Percentiles rank a stretch among this genome's conserved stretches.
These are phyloP conservation scores for Hippocampus kuda DNA, from an alignment of 2,797 vertebrate species.

Conservation along the genomic window DNA sequence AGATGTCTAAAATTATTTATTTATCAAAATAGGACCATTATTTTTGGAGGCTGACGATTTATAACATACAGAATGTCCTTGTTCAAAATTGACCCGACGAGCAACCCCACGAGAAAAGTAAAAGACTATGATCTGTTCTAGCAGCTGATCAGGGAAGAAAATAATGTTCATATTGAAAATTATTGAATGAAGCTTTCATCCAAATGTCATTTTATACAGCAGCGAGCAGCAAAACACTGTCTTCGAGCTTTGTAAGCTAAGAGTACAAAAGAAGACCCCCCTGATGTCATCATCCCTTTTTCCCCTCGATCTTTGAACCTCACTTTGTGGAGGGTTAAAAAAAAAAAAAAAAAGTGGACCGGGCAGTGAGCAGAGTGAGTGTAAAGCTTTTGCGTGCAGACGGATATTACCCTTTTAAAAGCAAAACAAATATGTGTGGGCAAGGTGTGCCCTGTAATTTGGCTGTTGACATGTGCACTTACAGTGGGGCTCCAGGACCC, in stretches of 20 bases:
- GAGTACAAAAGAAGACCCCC: slow-evolving; percentile 1
- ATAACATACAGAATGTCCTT: too few relatives aligned
- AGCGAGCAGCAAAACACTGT: too few relatives aligned
- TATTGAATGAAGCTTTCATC: too few relatives aligned
- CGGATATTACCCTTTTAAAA: slow-evolving; percentile 59
- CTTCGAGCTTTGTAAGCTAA: not conserved
- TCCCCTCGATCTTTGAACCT: slow-evolving; percentile 49
- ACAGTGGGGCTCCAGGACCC: slow-evolving; percentile 56
- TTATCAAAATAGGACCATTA: too few relatives aligned
- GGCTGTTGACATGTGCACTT: slow-evolving; percentile 67
- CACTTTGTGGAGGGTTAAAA: slow-evolving; percentile 34
- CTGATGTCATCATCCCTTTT: slow-evolving; percentile 14
- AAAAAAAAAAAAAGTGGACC: slow-evolving; percentile 15
- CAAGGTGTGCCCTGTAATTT: slow-evolving; percentile 59
- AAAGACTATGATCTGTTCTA: too few relatives aligned
- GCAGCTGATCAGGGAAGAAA: too few relatives aligned
- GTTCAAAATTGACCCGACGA: too few relatives aligned
- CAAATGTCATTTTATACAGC: too few relatives aligned
- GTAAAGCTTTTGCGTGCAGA: slow-evolving; percentile 55
- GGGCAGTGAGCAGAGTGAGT: slow-evolving; percentile 27
- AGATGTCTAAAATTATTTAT: too few relatives aligned
- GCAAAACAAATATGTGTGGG: slow-evolving; percentile 62
- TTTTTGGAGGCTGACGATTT: too few relatives aligned
- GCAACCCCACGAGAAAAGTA: too few relatives aligned
- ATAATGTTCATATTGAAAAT: too few relatives aligned